These are phyloP conservation scores for Anniella stebbinsi DNA, from an alignment of 2,797 vertebrate genomes.

Conservation along the genomic window DNA sequence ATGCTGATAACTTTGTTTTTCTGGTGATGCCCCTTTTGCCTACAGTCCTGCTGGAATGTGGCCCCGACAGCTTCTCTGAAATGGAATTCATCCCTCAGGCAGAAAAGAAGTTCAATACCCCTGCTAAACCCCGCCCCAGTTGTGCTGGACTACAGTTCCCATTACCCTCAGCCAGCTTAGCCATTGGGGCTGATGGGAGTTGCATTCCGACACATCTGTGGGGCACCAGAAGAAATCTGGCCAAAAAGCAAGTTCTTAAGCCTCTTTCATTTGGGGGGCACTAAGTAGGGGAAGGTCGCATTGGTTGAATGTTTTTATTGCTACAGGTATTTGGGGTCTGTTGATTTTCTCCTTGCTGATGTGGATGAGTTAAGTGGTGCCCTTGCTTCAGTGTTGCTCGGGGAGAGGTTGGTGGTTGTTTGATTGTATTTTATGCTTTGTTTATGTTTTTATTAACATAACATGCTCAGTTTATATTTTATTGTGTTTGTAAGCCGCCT, in stretches of 20 bases:
- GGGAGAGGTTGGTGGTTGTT: background rate
- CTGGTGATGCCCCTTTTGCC: too few relatives aligned
- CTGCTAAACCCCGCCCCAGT: too few relatives aligned
- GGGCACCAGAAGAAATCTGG: too few relatives aligned
- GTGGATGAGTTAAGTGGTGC: background rate
- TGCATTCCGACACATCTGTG: background rate
- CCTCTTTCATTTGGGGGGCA: background rate
- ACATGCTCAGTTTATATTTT: too few relatives aligned
- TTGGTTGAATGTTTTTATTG: background rate
- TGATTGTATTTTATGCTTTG: background rate
- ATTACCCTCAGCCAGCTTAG: background rate
- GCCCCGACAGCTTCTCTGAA: too few relatives aligned
- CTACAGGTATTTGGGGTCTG: background rate
- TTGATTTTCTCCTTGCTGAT: background rate
- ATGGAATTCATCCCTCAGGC: too few relatives aligned
- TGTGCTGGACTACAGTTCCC: background rate
- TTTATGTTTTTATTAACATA: background rate
- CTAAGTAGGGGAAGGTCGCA: background rate
- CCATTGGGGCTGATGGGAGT: background rate
- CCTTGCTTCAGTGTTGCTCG: background rate
- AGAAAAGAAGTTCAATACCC: too few relatives aligned
- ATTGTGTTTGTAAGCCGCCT: background rate
- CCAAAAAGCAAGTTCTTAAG: too few relatives aligned
- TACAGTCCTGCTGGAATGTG: too few relatives aligned
- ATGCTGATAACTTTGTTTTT: too few relatives aligned